phyloP scores from a whole-genome alignment of 2,888 invertebrate genomes.

The Meteorus colon region DNA sequence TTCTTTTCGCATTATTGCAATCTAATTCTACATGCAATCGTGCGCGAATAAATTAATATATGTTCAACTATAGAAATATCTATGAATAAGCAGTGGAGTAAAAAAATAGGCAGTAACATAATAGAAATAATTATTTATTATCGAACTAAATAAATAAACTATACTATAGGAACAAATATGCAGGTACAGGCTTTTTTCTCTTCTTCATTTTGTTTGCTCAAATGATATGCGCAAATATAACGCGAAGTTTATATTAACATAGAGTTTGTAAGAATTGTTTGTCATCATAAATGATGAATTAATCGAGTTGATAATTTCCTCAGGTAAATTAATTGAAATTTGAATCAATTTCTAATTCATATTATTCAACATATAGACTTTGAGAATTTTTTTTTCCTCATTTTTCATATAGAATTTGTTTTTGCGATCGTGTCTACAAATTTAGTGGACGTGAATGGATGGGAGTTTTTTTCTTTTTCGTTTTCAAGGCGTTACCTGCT shows the following conservation, averaged over 20 bases:
- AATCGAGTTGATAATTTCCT: conserved; percentile 23
- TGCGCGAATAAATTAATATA: conserved; percentile 16
- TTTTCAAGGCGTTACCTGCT: conserved; percentile 67
- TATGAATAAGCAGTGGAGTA: conserved; percentile 39
- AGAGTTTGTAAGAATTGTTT: conserved; percentile 16
- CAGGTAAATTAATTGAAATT: conserved; percentile 16
- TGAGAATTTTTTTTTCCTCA: background rate
- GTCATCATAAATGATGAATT: background rate
- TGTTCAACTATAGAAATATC: conserved; percentile 16
- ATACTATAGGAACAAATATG: conserved; percentile 57
- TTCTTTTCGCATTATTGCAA: background rate
- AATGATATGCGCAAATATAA: background rate
- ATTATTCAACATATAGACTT: background rate
- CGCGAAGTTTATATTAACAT: conserved; percentile 2
- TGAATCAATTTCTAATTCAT: background rate
- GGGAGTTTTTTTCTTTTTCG: background rate
- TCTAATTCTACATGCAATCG: conserved; percentile 14
- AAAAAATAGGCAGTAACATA: conserved; percentile 45
- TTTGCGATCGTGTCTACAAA: background rate
- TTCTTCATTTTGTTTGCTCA: background rate
- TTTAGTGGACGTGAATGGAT: background rate
- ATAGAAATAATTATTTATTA: conserved; percentile 50
- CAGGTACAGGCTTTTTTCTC: conserved; percentile 54
- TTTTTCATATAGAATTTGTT: no score
- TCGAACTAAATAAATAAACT: conserved; percentile 57